Conservation (phyloP, 30 jellyfish, hydroid and myxozoan genomes). For the Cassiopea xamachana region DNA sequence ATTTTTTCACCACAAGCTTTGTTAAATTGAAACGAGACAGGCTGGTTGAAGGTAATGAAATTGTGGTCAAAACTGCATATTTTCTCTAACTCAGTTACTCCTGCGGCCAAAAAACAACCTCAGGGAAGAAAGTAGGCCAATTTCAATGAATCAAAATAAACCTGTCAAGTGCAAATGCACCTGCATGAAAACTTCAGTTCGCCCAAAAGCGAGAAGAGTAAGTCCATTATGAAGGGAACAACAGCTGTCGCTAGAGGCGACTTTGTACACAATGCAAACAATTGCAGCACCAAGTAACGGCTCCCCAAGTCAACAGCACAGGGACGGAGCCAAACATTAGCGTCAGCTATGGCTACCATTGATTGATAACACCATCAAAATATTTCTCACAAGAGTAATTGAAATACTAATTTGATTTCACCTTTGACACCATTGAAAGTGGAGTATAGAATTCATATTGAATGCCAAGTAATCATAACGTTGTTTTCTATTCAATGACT, state of each 20-base stretch:
- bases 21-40: slow-evolving; percentile 3
- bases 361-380: not conserved
- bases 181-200: slow-evolving; percentile 5
- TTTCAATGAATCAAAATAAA: not conserved
- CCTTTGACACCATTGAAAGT: too few relatives aligned
- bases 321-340: not conserved
- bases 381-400: not conserved
- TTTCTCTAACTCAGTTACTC: not conserved
- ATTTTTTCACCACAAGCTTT: not conserved
- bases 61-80: slow-evolving; percentile 26
- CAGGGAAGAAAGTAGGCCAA: slow-evolving; percentile 8
- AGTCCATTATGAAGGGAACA: not conserved
- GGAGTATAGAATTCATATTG: too few relatives aligned
- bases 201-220: not conserved
- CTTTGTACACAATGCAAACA: not conserved
- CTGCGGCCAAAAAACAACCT: slow-evolving; percentile 13
- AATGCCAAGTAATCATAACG: too few relatives aligned
- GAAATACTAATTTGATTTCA: too few relatives aligned
- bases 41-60: not conserved
- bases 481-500: too few relatives aligned
- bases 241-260: slow-evolving; percentile 42
- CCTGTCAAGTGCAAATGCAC: slow-evolving; percentile 10
- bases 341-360: not conserved
- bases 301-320: not conserved
- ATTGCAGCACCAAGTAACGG: not conserved